Evolutionary conservation across 2,113 vertebrate species (phyloP).

Genomic region (Danio rerio): DNA sequence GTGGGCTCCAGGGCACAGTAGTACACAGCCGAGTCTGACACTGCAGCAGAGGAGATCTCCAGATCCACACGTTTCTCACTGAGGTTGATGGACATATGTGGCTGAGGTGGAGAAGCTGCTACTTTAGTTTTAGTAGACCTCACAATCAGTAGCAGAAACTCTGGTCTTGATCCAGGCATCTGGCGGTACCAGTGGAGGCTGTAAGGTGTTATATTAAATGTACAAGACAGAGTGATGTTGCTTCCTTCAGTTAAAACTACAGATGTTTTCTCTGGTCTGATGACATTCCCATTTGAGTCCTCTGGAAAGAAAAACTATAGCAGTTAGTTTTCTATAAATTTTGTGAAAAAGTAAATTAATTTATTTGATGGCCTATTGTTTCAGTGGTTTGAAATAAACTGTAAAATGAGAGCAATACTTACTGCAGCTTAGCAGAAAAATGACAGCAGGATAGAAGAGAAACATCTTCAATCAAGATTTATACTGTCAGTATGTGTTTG

Average conservation of each 20-base stretch:
- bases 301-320: background rate
- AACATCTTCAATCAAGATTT: background rate
- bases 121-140: background rate
- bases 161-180: conserved; percentile 3
- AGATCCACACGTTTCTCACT: background rate
- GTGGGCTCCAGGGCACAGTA: too few species aligned
- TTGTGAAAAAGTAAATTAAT: background rate
- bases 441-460: too few species aligned
- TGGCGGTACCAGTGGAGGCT: conserved; percentile 16
- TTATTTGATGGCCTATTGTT: too few species aligned
- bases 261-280: background rate
- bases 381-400: too few species aligned
- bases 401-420: too few species aligned
- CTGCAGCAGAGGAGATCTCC: too few species aligned
- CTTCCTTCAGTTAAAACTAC: background rate
- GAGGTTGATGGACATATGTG: background rate
- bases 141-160: background rate
- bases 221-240: conserved; percentile 7
- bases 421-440: too few species aligned
- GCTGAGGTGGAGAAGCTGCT: background rate
- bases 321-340: background rate
- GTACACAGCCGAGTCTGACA: too few species aligned
- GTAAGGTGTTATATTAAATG: conserved; percentile 7
- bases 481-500: background rate
- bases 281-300: background rate